These are phyloP conservation scores for Lophochroa leadbeateri DNA, from an alignment of 2,113 vertebrate genomes.

Conservation along the genomic window DNA sequence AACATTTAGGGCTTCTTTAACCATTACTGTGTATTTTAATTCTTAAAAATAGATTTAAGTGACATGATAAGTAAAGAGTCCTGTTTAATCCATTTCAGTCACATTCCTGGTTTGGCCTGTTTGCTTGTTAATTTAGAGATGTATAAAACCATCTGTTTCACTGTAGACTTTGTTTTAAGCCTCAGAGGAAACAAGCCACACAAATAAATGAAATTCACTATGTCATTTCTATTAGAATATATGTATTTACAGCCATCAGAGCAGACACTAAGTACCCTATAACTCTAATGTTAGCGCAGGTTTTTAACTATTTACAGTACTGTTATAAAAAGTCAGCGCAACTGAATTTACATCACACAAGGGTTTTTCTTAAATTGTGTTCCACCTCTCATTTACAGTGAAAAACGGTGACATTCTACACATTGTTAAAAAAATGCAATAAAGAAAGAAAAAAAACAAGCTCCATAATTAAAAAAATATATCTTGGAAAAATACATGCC, in stretches of 20 bases:
- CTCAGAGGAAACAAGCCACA: slow-evolving; percentile 61
- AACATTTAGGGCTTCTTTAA: slow-evolving; percentile 49
- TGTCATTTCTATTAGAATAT: slow-evolving; percentile 43
- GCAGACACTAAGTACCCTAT: slow-evolving; percentile 4
- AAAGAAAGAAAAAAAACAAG: background rate
- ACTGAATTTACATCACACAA: background rate
- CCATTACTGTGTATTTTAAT: slow-evolving; percentile 54
- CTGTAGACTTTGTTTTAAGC: slow-evolving; percentile 61
- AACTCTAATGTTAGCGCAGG: background rate
- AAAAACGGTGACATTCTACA: background rate
- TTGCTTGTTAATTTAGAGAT: slow-evolving; percentile 61
- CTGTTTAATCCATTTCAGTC: slow-evolving; percentile 53
- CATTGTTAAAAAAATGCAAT: background rate
- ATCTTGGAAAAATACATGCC: background rate
- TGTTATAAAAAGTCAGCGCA: background rate
- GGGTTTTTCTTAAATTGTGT: slow-evolving; percentile 5
- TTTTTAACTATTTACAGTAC: slow-evolving; percentile 39
- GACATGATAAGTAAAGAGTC: slow-evolving; percentile 55
- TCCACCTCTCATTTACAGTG: slow-evolving; percentile 22
- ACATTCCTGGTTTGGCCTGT: slow-evolving; percentile 42
- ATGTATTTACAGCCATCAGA: slow-evolving; percentile 27
- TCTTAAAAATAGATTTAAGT: slow-evolving; percentile 67
- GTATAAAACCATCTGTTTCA: slow-evolving; percentile 63
- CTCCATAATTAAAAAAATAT: background rate
- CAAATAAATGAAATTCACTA: slow-evolving; percentile 47